Conservation (phyloP, 2,797 vertebrate species). For the Thamnophis elegans region DNA sequence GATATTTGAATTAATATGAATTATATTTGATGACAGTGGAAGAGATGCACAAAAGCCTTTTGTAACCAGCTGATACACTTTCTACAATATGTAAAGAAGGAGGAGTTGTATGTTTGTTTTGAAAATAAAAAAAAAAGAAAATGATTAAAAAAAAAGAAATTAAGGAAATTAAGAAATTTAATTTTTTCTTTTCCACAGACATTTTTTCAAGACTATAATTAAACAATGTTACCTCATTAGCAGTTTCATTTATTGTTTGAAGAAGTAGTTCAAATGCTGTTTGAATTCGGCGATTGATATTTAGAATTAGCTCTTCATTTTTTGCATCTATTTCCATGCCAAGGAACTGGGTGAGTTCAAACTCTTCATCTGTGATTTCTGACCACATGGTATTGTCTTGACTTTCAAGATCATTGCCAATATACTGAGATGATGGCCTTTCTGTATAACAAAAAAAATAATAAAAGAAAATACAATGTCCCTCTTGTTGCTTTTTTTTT, state of each 20-base stretch:
- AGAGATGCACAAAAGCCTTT: too few species aligned
- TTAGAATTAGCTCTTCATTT: slow-evolving; percentile 83
- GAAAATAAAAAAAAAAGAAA: too few species aligned
- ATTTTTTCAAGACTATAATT: background rate
- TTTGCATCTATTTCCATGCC: slow-evolving; percentile 79
- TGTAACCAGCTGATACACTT: too few species aligned
- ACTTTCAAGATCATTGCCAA: slow-evolving; percentile 52
- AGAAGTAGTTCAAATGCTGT: slow-evolving; percentile 88
- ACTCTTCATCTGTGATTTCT: slow-evolving; percentile 69
- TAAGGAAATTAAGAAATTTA: background rate
- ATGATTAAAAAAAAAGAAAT: too few species aligned
- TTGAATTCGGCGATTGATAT: slow-evolving; percentile 86
- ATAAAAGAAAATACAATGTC: background rate
- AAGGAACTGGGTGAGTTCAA: slow-evolving; percentile 77
- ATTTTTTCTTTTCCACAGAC: background rate
- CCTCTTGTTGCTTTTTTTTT: slow-evolving; percentile 14
- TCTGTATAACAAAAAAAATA: slow-evolving; percentile 61
- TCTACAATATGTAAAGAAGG: too few species aligned
- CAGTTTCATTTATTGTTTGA: slow-evolving; percentile 86
- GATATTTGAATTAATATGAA: too few species aligned
- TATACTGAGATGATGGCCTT: slow-evolving; percentile 62
- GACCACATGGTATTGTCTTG: slow-evolving; percentile 73
- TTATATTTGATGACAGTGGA: too few species aligned
- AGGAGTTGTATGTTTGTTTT: too few species aligned
- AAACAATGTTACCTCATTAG: slow-evolving; percentile 81